Conservation (phyloP, 2,888 invertebrate species). For the Seira musarum region DNA sequence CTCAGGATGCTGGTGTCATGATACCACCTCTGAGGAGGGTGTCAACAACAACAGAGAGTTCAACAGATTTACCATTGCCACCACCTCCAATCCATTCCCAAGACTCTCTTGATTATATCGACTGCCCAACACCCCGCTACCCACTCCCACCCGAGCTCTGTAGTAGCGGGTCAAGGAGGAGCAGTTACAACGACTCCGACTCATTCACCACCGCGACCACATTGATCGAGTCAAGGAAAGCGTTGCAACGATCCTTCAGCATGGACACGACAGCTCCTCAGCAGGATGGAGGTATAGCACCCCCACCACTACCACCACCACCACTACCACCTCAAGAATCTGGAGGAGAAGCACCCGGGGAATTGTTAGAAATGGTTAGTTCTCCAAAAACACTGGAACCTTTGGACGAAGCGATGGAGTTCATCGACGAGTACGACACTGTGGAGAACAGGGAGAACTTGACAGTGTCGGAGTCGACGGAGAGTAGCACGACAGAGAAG, state of each 20-base stretch:
- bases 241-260: conserved; percentile 21
- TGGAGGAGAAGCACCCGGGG: background rate
- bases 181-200: conserved; percentile 32
- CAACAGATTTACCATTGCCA: conserved; percentile 59
- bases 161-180: conserved; percentile 29
- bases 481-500: conserved; percentile 49
- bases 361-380: conserved; percentile 34
- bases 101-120: conserved; percentile 58
- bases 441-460: conserved; percentile 45
- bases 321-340: background rate
- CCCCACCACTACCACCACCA: conserved; percentile 24
- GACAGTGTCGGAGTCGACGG: conserved; percentile 53
- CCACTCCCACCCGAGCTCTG: conserved; percentile 38
- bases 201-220: conserved; percentile 18
- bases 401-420: conserved; percentile 33
- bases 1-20: background rate
- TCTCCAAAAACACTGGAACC: conserved; percentile 27
- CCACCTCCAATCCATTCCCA: conserved; percentile 48
- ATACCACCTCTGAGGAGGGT: conserved; percentile 36
- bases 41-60: conserved; percentile 48
- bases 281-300: conserved; percentile 32
- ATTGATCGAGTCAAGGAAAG: conserved; percentile 30
- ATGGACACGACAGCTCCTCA: background rate
- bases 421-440: conserved; percentile 47
- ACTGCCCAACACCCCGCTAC: conserved; percentile 62